Base-by-base conservation (phyloP, 30 jellyfish, hydroid and myxozoan genomes). In the Morbakka virulenta region DNA sequence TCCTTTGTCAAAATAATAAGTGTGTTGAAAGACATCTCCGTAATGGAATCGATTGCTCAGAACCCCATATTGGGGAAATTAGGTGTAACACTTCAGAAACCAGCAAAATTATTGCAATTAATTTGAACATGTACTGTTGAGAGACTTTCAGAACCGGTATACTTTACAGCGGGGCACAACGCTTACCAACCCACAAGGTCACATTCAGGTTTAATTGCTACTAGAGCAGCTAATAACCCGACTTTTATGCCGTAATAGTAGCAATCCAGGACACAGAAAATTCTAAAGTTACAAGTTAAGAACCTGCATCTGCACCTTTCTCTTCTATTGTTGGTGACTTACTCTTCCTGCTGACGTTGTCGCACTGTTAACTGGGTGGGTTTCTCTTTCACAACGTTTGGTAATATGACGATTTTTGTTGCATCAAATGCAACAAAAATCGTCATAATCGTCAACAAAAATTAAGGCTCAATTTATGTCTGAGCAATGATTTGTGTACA, bases 91-190 rank as follows among this genome's bases (percentile, higher is more conserved):
- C 17, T 64, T 12, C 76, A 64, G 32, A 50, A 64, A 25, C 76
- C 62, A 64, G 76, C 76, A 64, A 64, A 64, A 64, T 64, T 64
- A 50, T 64, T 64, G 76, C 76, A 64, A 20, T 64, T 64, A 28
- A 28, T 33, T 4, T 47, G 52, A 3, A 64, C 17, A 4, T 64
- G 76, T 50, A 4, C 76, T 4, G 4, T 64, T 4, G 76, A 64
- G 28, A 20, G 76, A 4, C 62, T 64, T 6, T 25, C 28, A 4
- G 76, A 64, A 64, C 62, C 28, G 3, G 62, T 25, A 4, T 21
- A 64, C 50, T 4, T 50, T 20, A 25, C 3, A 64, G 47, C 50
- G 3, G 76, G 50, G 11, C 62, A 25, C 4, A 64, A 64, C 28
- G 76, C 76, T 6, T 12, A 25, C 11, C 62, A 25, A 4, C 63